These are phyloP conservation scores for Caenorhabditis parvicauda DNA, from an alignment of 2,888 invertebrate genomes.

Conservation along the genomic window DNA sequence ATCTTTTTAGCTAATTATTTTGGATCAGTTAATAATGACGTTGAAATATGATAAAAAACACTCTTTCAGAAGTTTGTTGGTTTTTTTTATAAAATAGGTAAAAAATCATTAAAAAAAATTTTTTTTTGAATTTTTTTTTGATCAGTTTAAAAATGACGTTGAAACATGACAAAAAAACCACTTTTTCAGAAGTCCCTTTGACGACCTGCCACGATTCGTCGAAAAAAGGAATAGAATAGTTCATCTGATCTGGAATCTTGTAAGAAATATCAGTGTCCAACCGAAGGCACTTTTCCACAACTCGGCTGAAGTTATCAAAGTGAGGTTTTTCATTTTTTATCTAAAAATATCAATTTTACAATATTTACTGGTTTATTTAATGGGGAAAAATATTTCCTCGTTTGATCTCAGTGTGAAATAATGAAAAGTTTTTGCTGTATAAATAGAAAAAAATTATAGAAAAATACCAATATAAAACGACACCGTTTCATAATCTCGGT, in stretches of 20 bases:
- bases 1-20: neutral
- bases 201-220: constrained; percentile 70
- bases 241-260: constrained; percentile 28
- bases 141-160: neutral
- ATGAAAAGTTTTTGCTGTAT: too few species aligned
- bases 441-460: neutral
- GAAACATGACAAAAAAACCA: constrained; percentile 2
- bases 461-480: too few species aligned
- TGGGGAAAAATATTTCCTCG: too few species aligned
- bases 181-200: constrained; percentile 69
- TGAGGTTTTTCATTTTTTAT: constrained; percentile 5
- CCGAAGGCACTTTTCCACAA: constrained; percentile 32
- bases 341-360: too few species aligned
- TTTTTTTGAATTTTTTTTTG: neutral
- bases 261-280: constrained; percentile 32
- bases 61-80: constrained; percentile 64
- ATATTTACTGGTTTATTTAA: too few species aligned
- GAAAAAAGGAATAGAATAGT: constrained; percentile 70
- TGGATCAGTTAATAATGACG: neutral
- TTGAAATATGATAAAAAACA: constrained; percentile 3
- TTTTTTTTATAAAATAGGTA: neutral
- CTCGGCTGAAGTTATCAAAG: constrained; percentile 20
- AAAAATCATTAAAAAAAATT: neutral
- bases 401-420: too few species aligned
- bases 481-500: too few species aligned